Conservation (phyloP, 2,888 invertebrate genomes). For the Lithophane semibrunnea region DNA sequence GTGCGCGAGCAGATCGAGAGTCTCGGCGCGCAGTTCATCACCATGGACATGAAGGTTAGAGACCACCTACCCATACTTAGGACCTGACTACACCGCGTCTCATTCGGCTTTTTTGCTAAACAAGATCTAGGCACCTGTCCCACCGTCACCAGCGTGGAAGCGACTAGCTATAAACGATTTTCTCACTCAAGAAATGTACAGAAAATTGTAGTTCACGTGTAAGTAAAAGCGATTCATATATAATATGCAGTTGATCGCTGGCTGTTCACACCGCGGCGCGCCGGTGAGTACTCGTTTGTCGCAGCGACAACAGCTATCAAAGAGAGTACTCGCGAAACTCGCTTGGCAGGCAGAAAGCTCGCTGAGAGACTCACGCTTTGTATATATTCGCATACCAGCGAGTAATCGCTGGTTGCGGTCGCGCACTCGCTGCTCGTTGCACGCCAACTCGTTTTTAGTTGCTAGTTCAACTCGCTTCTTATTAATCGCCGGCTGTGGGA, state of each 20-base stretch:
- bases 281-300: neutral
- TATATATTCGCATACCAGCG: neutral
- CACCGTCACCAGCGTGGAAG: neutral
- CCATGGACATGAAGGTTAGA: conserved; percentile 93
- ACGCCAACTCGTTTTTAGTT: neutral
- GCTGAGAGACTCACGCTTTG: neutral
- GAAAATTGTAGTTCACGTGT: neutral
- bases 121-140: neutral
- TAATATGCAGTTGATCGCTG: neutral
- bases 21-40: conserved; percentile 96
- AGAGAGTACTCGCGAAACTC: neutral
- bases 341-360: neutral
- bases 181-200: neutral
- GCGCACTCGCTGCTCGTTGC: neutral
- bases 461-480: neutral
- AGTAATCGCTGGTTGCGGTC: neutral
- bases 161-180: neutral
- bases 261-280: neutral
- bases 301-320: neutral
- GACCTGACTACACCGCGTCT: neutral
- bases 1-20: conserved; percentile 96
- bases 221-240: neutral
- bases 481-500: neutral
- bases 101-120: neutral
- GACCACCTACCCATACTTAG: neutral